Evolutionary conservation across 1,140 invertebrate species (phyloP).

Genomic region (Hylyphantes graminicola): DNA sequence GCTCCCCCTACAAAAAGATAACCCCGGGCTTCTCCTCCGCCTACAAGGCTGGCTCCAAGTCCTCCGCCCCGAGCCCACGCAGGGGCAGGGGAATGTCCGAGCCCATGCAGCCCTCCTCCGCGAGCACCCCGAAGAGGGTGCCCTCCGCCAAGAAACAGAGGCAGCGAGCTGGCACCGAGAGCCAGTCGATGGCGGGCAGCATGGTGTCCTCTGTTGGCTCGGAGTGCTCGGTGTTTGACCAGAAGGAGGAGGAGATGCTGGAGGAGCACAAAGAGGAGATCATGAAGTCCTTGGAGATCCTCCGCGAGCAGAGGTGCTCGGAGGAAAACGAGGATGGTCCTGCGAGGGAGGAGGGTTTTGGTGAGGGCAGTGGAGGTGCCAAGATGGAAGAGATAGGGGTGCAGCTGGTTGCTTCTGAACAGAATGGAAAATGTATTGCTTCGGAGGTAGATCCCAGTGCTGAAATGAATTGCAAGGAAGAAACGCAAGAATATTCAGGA

Average conservation of each 20-base stretch:
- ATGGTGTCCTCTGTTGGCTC: slow-evolving; percentile 46
- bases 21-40: slow-evolving; percentile 18
- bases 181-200: slow-evolving; percentile 33
- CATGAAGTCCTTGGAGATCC: slow-evolving; percentile 32
- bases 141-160: not conserved
- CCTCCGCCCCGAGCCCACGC: slow-evolving; percentile 15
- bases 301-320: slow-evolving; percentile 23
- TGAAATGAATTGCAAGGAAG: too few relatives aligned
- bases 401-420: too few relatives aligned
- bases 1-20: slow-evolving; percentile 46
- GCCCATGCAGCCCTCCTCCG: slow-evolving; percentile 3
- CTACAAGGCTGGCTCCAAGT: slow-evolving; percentile 35
- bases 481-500: too few relatives aligned
- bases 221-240: slow-evolving; percentile 27
- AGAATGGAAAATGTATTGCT: too few relatives aligned
- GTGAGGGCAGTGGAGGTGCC: not conserved
- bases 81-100: slow-evolving; percentile 34
- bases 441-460: too few relatives aligned
- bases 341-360: not conserved
- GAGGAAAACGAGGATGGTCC: slow-evolving; percentile 11
- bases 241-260: slow-evolving; percentile 3
- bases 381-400: not conserved
- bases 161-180: not conserved
- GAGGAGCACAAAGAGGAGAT: slow-evolving; percentile 52
- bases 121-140: not conserved